phyloP scores from a whole-genome alignment of 1,140 invertebrate species.

The Acarapis woodi region DNA sequence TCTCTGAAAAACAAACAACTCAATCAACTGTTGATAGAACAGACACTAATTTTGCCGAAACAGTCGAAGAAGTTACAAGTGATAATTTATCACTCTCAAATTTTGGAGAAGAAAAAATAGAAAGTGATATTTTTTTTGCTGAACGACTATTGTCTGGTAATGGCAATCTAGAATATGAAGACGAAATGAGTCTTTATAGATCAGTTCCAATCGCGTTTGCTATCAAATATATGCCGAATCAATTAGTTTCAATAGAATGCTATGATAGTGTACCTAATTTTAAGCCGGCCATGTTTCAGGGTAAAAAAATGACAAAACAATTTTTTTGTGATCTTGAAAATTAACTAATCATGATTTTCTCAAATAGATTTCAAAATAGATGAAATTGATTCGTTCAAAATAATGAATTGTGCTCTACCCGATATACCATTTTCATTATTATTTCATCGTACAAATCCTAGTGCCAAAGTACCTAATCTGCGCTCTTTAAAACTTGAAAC shows the following conservation, averaged over 20 bases:
- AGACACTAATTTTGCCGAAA: no score
- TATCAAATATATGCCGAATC: not conserved
- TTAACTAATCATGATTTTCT: not conserved
- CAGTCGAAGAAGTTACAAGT: no score
- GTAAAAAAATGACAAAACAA: not conserved
- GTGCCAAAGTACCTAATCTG: not conserved
- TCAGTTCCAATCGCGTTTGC: not conserved
- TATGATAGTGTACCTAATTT: conserved; percentile 1
- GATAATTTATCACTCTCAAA: no score
- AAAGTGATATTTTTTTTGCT: no score
- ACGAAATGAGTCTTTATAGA: no score
- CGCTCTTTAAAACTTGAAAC: not conserved
- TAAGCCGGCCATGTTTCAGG: conserved; percentile 8
- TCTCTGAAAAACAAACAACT: no score
- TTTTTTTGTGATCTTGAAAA: not conserved
- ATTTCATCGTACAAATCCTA: conserved; percentile 2
- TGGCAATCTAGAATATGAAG: no score
- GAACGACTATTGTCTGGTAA: no score
- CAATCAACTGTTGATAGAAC: no score
- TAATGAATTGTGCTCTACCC: conserved; percentile 5
- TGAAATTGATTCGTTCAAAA: conserved; percentile 3
- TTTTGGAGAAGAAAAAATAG: no score
- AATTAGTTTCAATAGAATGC: conserved; percentile 2
- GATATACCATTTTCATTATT: conserved; percentile 3
- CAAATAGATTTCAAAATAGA: conserved; percentile 5